Base-by-base conservation (phyloP, 2,113 vertebrate genomes). In the Pheucticus melanocephalus region DNA sequence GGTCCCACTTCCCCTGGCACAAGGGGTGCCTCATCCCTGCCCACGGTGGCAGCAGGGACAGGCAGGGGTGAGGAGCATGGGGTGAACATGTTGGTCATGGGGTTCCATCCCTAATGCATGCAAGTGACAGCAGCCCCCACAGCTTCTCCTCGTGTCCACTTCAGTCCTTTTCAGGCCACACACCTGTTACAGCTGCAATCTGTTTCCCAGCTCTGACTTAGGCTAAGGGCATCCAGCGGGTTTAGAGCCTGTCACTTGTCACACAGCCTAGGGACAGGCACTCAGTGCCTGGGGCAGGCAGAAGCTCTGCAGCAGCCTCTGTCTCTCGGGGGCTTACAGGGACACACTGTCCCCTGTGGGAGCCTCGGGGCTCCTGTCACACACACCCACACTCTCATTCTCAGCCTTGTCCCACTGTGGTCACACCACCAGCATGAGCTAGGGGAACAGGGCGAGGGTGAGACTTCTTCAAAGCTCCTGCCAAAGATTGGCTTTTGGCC, bases 51-150 rank as follows among this genome's bases (percentile, higher is more conserved):
- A 48, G 44, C 24, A 4, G 66, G 45, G 24, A 23, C 59, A 45
- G 63, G 69, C 53, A 50, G 82, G 42, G 47, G 30, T 12, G 51
- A 56, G 25, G 37, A 15, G 9, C 0, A 11, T 2, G 73, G 50
- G 20, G 12, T 5, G 9, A n/a, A 60, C 11, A 0, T 1, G 12
- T 21, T 57, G 12, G 14, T 17, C 64, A 10, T 0, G 1, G 65
- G 57, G 13, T 10, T 82, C 37, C 10, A 61, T 68, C 65, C 57
- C 61, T 21, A 2, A 31, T 33, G n/a, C 50, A 77, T 30, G 37
- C 65, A 37, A n/a, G 61, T 2, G 27, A 27, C 56, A 51, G 50
- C 31, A 37, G 15, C 1, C 57, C 27, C 51, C 76, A 50, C 33
- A 50, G 10, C 39, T 47, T 37, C 77, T 44, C n/a, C 16, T 0